These are phyloP conservation scores for Acrocephalus arundinaceus DNA, from an alignment of 2,113 vertebrate species.

Conservation along the genomic window DNA sequence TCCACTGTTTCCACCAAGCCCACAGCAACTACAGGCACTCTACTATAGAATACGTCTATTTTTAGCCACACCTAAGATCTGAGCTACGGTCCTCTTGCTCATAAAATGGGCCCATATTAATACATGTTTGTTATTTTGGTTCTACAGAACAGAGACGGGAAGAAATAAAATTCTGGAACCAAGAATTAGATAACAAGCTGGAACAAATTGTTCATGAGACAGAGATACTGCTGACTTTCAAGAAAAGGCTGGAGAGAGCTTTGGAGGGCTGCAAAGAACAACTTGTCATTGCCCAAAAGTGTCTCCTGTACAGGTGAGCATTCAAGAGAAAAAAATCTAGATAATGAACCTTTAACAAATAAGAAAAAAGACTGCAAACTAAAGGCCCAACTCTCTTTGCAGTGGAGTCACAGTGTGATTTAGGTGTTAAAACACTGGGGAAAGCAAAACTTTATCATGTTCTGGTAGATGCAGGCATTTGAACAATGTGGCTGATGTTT, in stretches of 20 bases:
- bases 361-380: background rate
- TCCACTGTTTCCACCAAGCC: background rate
- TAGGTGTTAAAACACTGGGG: background rate
- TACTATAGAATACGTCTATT: background rate
- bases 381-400: background rate
- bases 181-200: constrained; percentile 84
- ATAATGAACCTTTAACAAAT: background rate
- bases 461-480: background rate
- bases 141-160: constrained; percentile 83
- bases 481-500: background rate
- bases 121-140: background rate
- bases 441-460: background rate
- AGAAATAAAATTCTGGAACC: constrained; percentile 87
- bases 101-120: background rate
- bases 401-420: background rate
- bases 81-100: background rate
- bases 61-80: background rate
- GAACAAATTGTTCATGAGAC: constrained; percentile 81
- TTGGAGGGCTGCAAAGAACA: constrained; percentile 79
- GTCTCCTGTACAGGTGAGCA: constrained; percentile 84
- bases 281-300: constrained; percentile 75
- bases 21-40: background rate
- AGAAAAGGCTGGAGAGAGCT: constrained; percentile 79
- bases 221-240: constrained; percentile 74
- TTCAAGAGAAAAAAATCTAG: background rate